These are phyloP conservation scores for Smittia sp. DNA, from an alignment of 2,888 invertebrate genomes.

Conservation along the genomic window DNA sequence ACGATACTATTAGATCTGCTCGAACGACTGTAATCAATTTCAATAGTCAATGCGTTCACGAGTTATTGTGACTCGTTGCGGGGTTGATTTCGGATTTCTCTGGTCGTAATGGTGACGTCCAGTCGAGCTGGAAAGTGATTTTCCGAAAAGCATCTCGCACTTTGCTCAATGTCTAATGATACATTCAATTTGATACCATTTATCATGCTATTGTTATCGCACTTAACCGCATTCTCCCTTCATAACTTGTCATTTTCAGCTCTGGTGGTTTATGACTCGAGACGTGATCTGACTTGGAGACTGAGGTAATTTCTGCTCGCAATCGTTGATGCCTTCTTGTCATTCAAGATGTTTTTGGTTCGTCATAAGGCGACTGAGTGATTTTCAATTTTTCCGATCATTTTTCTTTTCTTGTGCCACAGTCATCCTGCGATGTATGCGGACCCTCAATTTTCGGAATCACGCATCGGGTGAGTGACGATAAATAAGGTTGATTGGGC, in stretches of 20 bases:
- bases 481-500: not conserved
- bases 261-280: conserved; percentile 59
- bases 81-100: too few species aligned
- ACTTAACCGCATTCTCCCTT: not conserved
- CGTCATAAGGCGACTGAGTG: not conserved
- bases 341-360: too few species aligned
- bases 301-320: conserved; percentile 50
- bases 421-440: conserved; percentile 82
- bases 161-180: not conserved
- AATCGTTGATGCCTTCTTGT: conserved; percentile 45
- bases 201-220: not conserved
- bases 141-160: not conserved
- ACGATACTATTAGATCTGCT: too few species aligned
- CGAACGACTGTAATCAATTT: too few species aligned
- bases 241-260: conserved; percentile 44
- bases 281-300: conserved; percentile 75
- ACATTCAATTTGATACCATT: not conserved
- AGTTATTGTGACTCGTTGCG: too few species aligned
- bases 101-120: too few species aligned
- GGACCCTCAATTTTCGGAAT: conserved; percentile 74
- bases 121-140: too few species aligned
- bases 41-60: too few species aligned
- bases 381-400: not conserved
- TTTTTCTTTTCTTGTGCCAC: not conserved
- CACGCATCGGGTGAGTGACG: conserved; percentile 61